These are phyloP conservation scores for Martes martes DNA, from an alignment of 2,113 vertebrate genomes.

Conservation along the genomic window DNA sequence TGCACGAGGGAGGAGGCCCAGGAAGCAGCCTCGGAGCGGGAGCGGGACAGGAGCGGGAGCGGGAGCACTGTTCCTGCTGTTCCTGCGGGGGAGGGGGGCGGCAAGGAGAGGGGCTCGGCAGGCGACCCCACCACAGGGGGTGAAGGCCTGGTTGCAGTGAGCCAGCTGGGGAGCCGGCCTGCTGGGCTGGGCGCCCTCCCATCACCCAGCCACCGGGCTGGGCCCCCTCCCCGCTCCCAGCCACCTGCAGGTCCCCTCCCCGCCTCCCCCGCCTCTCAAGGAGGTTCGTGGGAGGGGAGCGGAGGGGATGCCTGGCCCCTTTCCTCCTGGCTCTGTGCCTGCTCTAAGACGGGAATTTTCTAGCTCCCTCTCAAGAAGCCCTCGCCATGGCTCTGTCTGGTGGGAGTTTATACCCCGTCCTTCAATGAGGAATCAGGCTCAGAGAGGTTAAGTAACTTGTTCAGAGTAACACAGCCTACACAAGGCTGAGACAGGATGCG, in stretches of 20 bases:
- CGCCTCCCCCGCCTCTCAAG: background rate
- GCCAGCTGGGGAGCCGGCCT: background rate
- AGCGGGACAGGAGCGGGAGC: background rate
- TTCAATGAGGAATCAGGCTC: background rate
- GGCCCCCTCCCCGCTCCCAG: background rate
- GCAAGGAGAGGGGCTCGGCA: background rate
- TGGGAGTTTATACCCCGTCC: background rate
- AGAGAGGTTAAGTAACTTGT: background rate
- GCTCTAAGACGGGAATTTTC: background rate
- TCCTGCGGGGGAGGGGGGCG: background rate
- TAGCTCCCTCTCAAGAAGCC: too few relatives aligned
- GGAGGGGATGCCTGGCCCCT: background rate
- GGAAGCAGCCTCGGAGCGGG: fast-evolving
- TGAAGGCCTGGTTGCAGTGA: background rate
- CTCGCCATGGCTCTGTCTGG: background rate
- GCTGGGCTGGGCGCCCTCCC: too few relatives aligned
- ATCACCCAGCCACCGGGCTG: too few relatives aligned
- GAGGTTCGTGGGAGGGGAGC: background rate
- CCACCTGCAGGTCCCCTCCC: background rate
- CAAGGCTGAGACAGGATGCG: fast-evolving
- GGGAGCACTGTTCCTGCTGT: background rate
- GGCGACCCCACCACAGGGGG: background rate
- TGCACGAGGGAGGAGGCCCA: background rate
- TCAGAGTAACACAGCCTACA: background rate
- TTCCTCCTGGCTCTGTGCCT: fast-evolving